These are phyloP conservation scores for Chrysodeixis includens DNA, from an alignment of 2,888 invertebrate species.

Conservation along the genomic window DNA sequence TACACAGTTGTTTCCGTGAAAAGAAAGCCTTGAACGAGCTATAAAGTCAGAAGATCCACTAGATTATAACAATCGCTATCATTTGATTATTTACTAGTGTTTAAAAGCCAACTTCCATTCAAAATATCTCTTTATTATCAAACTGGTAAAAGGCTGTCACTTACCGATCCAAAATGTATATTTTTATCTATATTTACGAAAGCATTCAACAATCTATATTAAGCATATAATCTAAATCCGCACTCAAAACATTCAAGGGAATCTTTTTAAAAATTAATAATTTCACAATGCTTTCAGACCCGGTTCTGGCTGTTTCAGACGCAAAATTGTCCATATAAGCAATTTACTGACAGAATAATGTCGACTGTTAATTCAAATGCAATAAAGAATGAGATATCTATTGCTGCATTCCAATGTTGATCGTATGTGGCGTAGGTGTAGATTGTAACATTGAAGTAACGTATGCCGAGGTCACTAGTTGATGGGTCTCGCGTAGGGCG, in stretches of 20 bases:
- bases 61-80: slow-evolving; percentile 3
- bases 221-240: neutral
- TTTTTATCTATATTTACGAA: neutral
- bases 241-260: neutral
- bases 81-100: neutral
- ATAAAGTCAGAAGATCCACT: neutral
- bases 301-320: neutral
- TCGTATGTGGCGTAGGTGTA: slow-evolving; percentile 42
- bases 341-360: neutral
- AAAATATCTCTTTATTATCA: no score
- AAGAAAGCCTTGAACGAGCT: neutral
- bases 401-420: slow-evolving; percentile 31
- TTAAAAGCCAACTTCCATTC: neutral
- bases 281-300: neutral
- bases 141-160: neutral
- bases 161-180: neutral
- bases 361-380: neutral
- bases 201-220: neutral
- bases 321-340: neutral
- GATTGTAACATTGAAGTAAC: slow-evolving; percentile 47
- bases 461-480: slow-evolving; percentile 40
- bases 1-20: neutral
- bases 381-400: slow-evolving; percentile 10
- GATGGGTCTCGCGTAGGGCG: slow-evolving; percentile 48
- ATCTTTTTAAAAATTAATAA: neutral